Conservation (phyloP, 2,113 vertebrate species). For the Chrysemys picta region DNA sequence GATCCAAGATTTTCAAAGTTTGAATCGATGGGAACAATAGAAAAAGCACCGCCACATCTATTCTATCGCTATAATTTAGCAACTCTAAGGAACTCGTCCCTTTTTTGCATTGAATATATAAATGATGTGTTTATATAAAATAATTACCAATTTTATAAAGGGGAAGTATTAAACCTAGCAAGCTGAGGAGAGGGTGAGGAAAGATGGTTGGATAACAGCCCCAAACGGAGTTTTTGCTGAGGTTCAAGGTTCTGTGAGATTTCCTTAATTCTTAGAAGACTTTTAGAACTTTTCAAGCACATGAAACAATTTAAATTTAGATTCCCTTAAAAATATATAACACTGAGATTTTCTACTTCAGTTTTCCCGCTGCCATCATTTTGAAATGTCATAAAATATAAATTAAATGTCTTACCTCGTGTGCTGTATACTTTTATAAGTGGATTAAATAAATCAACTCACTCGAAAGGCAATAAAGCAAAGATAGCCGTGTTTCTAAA, state of each 20-base stretch:
- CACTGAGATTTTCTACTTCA: background rate
- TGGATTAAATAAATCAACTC: background rate
- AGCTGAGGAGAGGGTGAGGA: background rate
- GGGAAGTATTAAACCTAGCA: background rate
- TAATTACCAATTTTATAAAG: background rate
- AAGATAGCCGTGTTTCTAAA: background rate
- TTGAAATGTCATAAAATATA: background rate
- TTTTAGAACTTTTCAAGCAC: background rate
- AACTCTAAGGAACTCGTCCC: background rate
- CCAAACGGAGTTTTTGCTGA: background rate
- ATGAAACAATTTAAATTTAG: background rate
- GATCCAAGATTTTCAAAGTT: background rate
- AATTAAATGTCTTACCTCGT: constrained; percentile 28
- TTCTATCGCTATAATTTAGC: background rate
- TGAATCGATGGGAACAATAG: background rate
- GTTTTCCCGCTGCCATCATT: background rate
- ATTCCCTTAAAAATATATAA: background rate
- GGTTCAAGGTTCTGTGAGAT: background rate
- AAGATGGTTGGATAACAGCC: background rate
- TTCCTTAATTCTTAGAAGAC: background rate
- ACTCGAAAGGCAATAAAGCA: background rate
- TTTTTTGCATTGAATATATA: background rate
- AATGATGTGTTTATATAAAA: background rate
- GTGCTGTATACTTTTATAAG: background rate
- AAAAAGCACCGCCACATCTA: background rate